phyloP scores from a whole-genome alignment of 2,797 vertebrate genomes.

The Apogon talboti region DNA sequence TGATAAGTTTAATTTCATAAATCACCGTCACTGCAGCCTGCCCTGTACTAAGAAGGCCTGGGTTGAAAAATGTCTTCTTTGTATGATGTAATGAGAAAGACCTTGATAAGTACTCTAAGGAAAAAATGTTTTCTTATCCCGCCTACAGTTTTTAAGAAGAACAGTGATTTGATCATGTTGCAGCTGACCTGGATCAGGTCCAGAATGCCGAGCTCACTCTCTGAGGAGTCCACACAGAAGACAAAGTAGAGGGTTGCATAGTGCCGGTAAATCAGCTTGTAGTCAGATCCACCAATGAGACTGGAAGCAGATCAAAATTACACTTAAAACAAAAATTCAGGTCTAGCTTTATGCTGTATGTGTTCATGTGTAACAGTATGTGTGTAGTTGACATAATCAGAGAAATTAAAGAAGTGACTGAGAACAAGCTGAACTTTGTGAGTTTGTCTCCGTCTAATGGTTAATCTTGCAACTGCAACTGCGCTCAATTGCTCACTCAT shows the following conservation, averaged over 20 bases:
- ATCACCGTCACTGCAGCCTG: not conserved
- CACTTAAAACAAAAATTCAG: not conserved
- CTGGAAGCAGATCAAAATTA: constrained; percentile 43
- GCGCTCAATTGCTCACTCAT: not conserved
- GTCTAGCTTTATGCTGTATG: not conserved
- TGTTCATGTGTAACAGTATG: too few species aligned
- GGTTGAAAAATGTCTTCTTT: not conserved
- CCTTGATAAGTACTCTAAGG: not conserved
- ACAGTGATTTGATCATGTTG: not conserved
- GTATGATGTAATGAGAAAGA: not conserved
- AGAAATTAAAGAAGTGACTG: not conserved
- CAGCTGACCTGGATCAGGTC: constrained; percentile 95
- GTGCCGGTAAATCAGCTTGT: constrained; percentile 97
- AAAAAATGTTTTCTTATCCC: not conserved
- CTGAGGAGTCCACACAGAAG: constrained; percentile 98
- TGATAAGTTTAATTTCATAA: not conserved
- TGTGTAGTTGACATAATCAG: not conserved
- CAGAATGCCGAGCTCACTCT: constrained; percentile 98
- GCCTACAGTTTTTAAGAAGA: not conserved
- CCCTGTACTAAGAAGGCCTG: not conserved
- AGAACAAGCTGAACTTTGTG: constrained; percentile 5
- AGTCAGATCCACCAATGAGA: constrained; percentile 96
- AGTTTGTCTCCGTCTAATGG: constrained; percentile 63
- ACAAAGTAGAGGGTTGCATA: constrained; percentile 98
- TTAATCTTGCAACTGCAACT: constrained; percentile 26